Evolutionary conservation across 1,140 invertebrate species (phyloP).

Genomic region (Luehdorfia chinensis): DNA sequence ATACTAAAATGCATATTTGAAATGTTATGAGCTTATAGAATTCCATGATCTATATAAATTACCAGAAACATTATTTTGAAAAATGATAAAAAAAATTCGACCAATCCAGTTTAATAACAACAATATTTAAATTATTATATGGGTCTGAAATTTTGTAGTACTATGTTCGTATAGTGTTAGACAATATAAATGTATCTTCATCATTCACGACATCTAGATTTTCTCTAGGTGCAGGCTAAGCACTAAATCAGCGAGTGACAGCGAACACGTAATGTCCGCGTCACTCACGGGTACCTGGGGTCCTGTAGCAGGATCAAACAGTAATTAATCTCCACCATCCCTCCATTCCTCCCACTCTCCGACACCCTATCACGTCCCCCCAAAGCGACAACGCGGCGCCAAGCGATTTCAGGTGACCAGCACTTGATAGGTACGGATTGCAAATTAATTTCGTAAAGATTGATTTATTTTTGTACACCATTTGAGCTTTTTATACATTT

Average conservation of each 20-base stretch:
- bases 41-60: too few relatives aligned
- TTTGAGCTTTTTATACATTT: too few relatives aligned
- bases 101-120: too few relatives aligned
- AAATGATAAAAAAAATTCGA: too few relatives aligned
- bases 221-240: conserved; percentile 2
- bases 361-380: conserved; percentile 9
- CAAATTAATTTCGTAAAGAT: conserved; percentile 17
- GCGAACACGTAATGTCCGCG: conserved; percentile 27
- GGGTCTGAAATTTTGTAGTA: too few relatives aligned
- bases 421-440: conserved; percentile 18
- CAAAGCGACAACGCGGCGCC: conserved; percentile 34
- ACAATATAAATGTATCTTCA: background rate
- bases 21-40: too few relatives aligned
- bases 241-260: conserved; percentile 48
- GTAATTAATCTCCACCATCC: conserved; percentile 53
- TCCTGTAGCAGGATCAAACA: conserved; percentile 43
- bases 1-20: too few relatives aligned
- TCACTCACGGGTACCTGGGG: conserved; percentile 40
- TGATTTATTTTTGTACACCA: too few relatives aligned
- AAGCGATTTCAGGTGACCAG: conserved; percentile 38
- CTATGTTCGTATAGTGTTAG: too few relatives aligned
- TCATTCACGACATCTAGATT: background rate
- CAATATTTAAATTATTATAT: too few relatives aligned
- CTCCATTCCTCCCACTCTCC: conserved; percentile 7
- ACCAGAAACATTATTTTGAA: too few relatives aligned